Percentiles rank a stretch among this genome's conserved stretches.
Conservation (phyloP, 2,888 invertebrate species). For the Portevinia maculata region DNA sequence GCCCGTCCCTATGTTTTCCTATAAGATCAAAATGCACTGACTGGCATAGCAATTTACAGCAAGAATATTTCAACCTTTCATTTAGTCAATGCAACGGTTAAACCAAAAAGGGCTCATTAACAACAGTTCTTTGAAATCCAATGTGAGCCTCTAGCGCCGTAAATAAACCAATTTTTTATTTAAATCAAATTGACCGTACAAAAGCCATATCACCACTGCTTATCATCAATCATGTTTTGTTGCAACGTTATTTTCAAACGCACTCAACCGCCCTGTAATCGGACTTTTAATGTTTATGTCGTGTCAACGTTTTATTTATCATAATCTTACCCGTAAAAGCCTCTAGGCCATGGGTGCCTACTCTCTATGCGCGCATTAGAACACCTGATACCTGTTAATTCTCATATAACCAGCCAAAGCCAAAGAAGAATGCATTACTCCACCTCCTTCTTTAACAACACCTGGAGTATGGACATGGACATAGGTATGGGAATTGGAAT, state of each 20-base stretch:
- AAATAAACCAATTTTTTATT: not conserved
- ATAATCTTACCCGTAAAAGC: not conserved
- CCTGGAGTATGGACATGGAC: conserved; percentile 2
- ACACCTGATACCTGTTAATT: conserved; percentile 40
- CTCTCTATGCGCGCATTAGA: conserved; percentile 35
- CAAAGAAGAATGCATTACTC: conserved; percentile 25
- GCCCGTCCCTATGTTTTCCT: no score
- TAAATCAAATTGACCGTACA: not conserved
- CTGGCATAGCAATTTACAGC: no score
- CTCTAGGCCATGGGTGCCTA: conserved; percentile 1
- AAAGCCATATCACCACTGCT: conserved; percentile 20
- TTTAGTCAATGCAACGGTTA: no score
- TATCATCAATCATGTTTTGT: conserved; percentile 30
- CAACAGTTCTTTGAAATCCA: no score
- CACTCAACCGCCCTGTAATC: conserved; percentile 14
- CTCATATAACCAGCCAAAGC: not conserved
- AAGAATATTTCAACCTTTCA: no score
- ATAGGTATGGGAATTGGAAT: not conserved
- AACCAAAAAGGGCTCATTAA: no score
- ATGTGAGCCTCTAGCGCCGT: no score
- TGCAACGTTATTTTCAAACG: conserved; percentile 14
- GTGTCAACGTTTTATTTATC: conserved; percentile 1
- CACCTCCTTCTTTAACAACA: conserved; percentile 1
- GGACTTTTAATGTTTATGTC: conserved; percentile 10
- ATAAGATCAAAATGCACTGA: no score